These are phyloP conservation scores for Rhyzopertha dominica DNA, from an alignment of 1,140 invertebrate genomes.

Conservation along the genomic window DNA sequence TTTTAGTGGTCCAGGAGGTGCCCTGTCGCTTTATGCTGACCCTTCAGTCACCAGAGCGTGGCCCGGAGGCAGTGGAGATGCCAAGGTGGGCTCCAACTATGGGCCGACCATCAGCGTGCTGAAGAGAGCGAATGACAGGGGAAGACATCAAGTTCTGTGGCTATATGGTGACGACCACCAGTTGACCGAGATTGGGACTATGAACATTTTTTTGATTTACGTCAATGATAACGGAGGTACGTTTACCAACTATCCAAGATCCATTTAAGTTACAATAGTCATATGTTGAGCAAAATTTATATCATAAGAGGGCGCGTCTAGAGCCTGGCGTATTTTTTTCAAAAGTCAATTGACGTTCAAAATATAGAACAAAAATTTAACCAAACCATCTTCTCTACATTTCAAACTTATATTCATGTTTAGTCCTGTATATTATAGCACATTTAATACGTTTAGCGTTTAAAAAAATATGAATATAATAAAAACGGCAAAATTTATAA, in stretches of 20 bases:
- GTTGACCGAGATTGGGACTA: slow-evolving; percentile 96
- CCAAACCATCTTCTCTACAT: too few species aligned
- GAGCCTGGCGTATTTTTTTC: too few species aligned
- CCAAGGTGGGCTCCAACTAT: slow-evolving; percentile 94
- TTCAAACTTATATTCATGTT: too few species aligned
- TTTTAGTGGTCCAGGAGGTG: slow-evolving; percentile 26
- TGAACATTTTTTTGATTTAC: slow-evolving; percentile 95
- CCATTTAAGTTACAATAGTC: too few species aligned
- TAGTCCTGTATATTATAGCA: too few species aligned
- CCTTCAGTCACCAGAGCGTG: slow-evolving; percentile 82
- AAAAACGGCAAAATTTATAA: too few species aligned
- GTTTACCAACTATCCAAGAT: slow-evolving; percentile 18
- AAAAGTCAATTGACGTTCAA: too few species aligned
- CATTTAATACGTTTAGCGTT: too few species aligned
- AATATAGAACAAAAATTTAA: too few species aligned
- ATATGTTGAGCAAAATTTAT: too few species aligned
- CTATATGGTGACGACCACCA: slow-evolving; percentile 91
- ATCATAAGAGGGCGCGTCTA: too few species aligned
- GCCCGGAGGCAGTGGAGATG: slow-evolving; percentile 91
- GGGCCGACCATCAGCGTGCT: slow-evolving; percentile 81
- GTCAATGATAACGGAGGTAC: slow-evolving; percentile 87
- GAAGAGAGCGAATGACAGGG: slow-evolving; percentile 69
- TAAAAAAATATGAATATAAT: too few species aligned
- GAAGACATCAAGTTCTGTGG: slow-evolving; percentile 96
- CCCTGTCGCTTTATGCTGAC: slow-evolving; percentile 69